Evolutionary conservation across 2,113 vertebrate genomes (phyloP).

Genomic region (Forbesichthys papilliferus): DNA sequence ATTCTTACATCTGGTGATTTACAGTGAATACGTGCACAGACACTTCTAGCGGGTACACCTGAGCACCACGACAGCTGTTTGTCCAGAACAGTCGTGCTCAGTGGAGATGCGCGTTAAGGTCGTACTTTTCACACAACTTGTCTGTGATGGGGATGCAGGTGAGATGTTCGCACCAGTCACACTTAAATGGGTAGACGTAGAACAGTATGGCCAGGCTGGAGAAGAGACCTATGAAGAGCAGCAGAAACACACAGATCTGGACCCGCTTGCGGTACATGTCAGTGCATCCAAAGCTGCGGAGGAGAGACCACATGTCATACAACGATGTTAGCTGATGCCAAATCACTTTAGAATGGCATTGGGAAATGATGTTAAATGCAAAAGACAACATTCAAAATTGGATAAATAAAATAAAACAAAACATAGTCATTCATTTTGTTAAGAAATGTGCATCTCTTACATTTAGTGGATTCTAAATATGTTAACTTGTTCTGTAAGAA

Average conservation of each 20-base stretch:
- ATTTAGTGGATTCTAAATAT: too few species aligned
- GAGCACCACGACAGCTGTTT: background rate
- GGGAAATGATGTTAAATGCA: too few species aligned
- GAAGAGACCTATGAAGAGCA: constrained; percentile 89
- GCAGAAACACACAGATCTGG: constrained; percentile 88
- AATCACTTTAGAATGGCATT: background rate
- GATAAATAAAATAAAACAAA: too few species aligned
- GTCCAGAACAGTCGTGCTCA: constrained; percentile 62
- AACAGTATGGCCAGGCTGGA: constrained; percentile 90
- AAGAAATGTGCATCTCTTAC: too few species aligned
- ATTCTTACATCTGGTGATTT: background rate
- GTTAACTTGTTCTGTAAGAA: too few species aligned
- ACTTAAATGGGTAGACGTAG: constrained; percentile 92
- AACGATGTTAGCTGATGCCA: background rate
- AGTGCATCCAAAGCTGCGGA: constrained; percentile 83
- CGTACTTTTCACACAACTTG: constrained; percentile 96
- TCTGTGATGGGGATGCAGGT: constrained; percentile 98
- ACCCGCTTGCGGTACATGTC: constrained; percentile 93
- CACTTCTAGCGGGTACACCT: background rate
- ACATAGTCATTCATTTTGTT: too few species aligned
- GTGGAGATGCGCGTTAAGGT: constrained; percentile 93
- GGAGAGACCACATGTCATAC: background rate
- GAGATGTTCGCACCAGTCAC: constrained; percentile 95
- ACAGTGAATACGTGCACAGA: background rate
- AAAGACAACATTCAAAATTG: too few species aligned